These are phyloP conservation scores for Campoletis raptor DNA, from an alignment of 2,888 invertebrate genomes.

Conservation along the genomic window DNA sequence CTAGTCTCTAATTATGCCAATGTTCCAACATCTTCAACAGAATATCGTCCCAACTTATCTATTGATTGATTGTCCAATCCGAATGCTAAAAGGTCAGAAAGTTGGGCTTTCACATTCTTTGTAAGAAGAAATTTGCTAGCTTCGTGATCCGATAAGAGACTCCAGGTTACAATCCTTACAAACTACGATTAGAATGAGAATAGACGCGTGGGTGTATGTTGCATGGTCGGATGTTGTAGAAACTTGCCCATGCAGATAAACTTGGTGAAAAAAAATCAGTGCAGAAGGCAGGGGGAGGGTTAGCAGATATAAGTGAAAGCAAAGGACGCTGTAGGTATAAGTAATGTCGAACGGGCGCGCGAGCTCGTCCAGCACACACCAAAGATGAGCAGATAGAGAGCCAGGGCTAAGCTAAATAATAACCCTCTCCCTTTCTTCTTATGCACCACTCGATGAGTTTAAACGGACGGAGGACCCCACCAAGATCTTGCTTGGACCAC, in stretches of 20 bases:
- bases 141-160: background rate
- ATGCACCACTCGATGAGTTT: slow-evolving; percentile 45
- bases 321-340: background rate
- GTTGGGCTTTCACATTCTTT: slow-evolving; percentile 1
- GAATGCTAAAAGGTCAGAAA: slow-evolving; percentile 7
- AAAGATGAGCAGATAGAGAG: slow-evolving; percentile 82
- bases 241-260: background rate
- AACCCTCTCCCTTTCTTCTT: slow-evolving; percentile 77
- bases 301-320: slow-evolving; percentile 31
- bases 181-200: slow-evolving; percentile 81
- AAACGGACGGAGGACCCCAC: slow-evolving; percentile 64
- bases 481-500: slow-evolving; percentile 81
- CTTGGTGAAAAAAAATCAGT: background rate
- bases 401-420: slow-evolving; percentile 83
- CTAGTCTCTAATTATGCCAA: background rate
- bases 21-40: background rate
- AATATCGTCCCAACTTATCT: background rate
- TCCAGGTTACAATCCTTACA: slow-evolving; percentile 1
- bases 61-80: background rate
- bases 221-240: background rate
- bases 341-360: slow-evolving; percentile 31
- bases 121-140: slow-evolving; percentile 2
- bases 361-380: slow-evolving; percentile 32
- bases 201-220: slow-evolving; percentile 77
- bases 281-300: slow-evolving; percentile 51